Conservation (phyloP, 2,113 vertebrate genomes). For the Delphinus delphis region DNA sequence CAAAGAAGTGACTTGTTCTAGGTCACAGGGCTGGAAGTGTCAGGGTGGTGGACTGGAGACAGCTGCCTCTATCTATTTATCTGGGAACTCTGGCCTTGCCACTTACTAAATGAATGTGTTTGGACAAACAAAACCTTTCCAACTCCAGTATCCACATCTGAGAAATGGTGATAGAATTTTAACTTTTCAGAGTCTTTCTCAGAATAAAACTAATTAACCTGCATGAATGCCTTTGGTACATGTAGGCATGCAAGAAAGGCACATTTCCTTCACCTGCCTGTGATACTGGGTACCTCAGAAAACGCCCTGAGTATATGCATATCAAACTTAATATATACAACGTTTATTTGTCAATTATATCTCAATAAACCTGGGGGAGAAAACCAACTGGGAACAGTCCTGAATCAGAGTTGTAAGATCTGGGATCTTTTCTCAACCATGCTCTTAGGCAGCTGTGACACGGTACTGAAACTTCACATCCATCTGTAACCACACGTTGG, state of each 20-base stretch:
- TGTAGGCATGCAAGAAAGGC: neutral
- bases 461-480: neutral
- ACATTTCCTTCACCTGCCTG: neutral
- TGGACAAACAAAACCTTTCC: neutral
- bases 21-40: neutral
- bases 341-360: neutral
- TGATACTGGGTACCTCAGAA: neutral
- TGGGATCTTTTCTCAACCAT: neutral
- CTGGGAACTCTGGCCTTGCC: neutral
- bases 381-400: neutral
- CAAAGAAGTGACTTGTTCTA: neutral
- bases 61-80: neutral
- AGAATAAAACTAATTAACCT: neutral
- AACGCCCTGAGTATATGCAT: neutral
- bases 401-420: neutral
- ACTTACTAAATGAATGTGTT: neutral
- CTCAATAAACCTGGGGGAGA: neutral
- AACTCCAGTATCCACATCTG: neutral
- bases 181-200: neutral
- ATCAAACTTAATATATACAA: neutral
- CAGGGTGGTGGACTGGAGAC: neutral
- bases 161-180: neutral
- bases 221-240: neutral
- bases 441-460: neutral
- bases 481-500: neutral